phyloP scores from a whole-genome alignment of 2,113 vertebrate species.

The Monarcha castaneiventris region DNA sequence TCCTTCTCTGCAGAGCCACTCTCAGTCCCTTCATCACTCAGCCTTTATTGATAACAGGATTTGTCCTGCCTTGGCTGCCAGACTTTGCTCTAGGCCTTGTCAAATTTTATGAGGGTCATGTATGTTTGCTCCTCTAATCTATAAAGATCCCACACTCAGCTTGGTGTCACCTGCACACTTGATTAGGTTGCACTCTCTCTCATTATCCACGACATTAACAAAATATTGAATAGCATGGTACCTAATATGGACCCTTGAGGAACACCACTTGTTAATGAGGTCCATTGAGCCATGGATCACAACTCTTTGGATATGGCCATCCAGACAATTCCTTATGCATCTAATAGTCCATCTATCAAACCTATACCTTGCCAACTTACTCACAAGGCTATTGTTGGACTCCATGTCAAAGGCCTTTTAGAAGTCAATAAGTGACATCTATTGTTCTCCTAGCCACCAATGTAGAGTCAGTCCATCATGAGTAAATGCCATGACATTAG shows the following conservation, averaged over 20 bases:
- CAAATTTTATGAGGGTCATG: not conserved
- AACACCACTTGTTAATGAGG: not conserved
- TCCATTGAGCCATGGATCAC: not conserved
- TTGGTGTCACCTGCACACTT: not conserved
- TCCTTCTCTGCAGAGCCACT: not conserved
- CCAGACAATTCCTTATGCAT: not conserved
- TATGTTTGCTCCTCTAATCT: not conserved
- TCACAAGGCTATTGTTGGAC: not conserved
- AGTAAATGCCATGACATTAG: fast-evolving
- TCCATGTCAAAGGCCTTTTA: not conserved
- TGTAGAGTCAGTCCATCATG: not conserved
- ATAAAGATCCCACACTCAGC: not conserved
- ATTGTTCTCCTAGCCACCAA: too few species aligned
- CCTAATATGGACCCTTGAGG: not conserved
- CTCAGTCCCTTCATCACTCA: not conserved
- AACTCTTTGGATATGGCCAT: not conserved
- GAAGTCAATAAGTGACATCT: not conserved
- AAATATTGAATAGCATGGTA: not conserved
- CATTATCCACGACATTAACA: not conserved
- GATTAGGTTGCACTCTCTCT: not conserved
- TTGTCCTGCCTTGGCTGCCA: fast-evolving
- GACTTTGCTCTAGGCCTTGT: not conserved
- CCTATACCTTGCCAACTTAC: not conserved
- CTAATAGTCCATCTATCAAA: not conserved
- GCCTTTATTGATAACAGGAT: fast-evolving